Evolutionary conservation across 2,113 vertebrate genomes (phyloP).

Genomic region (Propithecus coquereli): DNA sequence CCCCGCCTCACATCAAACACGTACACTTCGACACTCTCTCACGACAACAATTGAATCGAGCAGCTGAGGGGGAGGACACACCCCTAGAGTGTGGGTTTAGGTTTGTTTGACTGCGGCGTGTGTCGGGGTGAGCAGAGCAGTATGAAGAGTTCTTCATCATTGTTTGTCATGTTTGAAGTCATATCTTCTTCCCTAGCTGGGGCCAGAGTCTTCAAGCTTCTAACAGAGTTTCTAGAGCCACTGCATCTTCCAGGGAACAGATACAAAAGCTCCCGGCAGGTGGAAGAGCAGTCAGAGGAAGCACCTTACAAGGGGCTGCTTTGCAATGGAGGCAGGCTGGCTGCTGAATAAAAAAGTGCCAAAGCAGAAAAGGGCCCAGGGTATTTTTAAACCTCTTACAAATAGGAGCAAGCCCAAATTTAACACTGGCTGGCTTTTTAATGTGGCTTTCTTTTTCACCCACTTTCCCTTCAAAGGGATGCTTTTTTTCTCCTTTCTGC

Average conservation of each 20-base stretch:
- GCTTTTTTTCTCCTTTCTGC: conserved; percentile 11
- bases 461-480: conserved; percentile 67
- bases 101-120: conserved; percentile 25
- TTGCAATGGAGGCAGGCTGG: conserved; percentile 49
- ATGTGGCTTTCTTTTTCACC: conserved; percentile 73
- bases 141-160: background rate
- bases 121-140: conserved; percentile 39
- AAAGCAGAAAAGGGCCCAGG: conserved; percentile 48
- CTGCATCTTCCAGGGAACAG: background rate
- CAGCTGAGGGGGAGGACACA: background rate
- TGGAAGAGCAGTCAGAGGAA: background rate
- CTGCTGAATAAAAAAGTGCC: conserved; percentile 13
- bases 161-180: conserved; percentile 50
- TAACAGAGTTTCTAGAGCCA: background rate
- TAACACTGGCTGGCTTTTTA: conserved; percentile 64
- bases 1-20: background rate
- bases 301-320: background rate
- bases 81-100: conserved; percentile 50
- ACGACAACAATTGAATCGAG: conserved; percentile 22
- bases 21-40: background rate
- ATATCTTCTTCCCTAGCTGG: background rate
- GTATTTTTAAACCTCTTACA: conserved; percentile 74
- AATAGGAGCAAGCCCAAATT: conserved; percentile 68
- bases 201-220: background rate
- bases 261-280: background rate